These are phyloP conservation scores for Urocynchramus pylzowi DNA, from an alignment of 2,113 vertebrate species.

Conservation along the genomic window DNA sequence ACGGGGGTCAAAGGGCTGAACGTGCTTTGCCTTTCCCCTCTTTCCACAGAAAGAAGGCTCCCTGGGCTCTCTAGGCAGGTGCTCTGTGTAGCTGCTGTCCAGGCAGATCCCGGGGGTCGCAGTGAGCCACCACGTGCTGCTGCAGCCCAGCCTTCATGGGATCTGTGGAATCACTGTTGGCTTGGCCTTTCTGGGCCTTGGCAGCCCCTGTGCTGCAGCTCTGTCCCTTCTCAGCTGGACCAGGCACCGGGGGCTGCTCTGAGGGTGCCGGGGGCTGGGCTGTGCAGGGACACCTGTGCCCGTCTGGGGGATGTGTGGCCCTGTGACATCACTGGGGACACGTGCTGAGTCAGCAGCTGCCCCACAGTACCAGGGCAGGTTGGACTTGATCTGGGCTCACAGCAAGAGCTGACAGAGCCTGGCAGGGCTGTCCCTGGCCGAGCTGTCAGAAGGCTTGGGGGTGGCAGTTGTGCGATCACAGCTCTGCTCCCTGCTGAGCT, in stretches of 20 bases:
- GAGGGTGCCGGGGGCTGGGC: not conserved
- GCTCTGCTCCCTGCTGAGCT: not conserved
- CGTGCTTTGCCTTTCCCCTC: accelerated
- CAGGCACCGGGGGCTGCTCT: accelerated
- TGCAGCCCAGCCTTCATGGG: not conserved
- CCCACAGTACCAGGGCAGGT: not conserved
- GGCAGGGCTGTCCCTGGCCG: not conserved
- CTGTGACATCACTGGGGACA: not conserved
- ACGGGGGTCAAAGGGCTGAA: accelerated
- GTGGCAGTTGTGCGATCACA: accelerated
- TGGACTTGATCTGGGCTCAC: not conserved
- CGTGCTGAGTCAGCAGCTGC: not conserved
- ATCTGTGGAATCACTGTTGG: not conserved
- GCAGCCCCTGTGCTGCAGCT: not conserved
- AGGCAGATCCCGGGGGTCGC: accelerated
- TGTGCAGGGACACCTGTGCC: not conserved
- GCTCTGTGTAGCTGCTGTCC: not conserved
- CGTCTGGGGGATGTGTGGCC: accelerated
- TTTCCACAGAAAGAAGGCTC: no score
- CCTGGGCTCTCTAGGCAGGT: not conserved
- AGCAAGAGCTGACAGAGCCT: not conserved
- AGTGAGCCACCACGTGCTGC: not conserved
- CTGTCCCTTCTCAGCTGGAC: not conserved
- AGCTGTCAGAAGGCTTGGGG: not conserved
- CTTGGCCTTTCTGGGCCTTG: not conserved